Conservation (phyloP, 2,888 invertebrate genomes). For the Adelognathus sp. region DNA sequence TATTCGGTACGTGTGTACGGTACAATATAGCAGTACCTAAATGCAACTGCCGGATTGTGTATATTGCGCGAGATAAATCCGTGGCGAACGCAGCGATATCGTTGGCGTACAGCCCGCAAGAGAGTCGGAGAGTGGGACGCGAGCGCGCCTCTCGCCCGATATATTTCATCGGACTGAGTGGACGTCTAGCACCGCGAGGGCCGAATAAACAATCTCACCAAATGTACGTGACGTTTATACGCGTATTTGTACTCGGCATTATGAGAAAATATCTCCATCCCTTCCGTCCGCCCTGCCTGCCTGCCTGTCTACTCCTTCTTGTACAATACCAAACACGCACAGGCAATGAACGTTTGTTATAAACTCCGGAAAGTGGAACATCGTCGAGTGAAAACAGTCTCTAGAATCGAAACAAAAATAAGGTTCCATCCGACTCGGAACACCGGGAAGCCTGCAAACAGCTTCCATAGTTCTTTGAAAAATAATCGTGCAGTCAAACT, state of each 20-base stretch:
- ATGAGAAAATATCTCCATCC: constrained; percentile 44
- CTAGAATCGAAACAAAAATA: neutral
- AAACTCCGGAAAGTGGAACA: neutral
- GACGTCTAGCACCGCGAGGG: constrained; percentile 47
- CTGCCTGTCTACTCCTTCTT: neutral
- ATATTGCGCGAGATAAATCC: constrained; percentile 43
- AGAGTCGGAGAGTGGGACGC: too few species aligned
- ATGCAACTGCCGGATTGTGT: constrained; percentile 2
- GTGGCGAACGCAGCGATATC: constrained; percentile 37
- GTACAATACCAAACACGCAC: neutral
- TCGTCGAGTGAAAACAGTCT: neutral
- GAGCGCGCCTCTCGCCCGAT: constrained; percentile 24
- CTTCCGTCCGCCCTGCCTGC: neutral
- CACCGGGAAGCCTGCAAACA: too few species aligned
- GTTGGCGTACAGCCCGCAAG: constrained; percentile 41
- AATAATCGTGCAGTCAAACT: too few species aligned
- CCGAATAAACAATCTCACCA: constrained; percentile 57
- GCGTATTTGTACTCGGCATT: constrained; percentile 54
- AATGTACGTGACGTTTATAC: constrained; percentile 61
- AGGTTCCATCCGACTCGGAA: too few species aligned
- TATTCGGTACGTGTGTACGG: neutral
- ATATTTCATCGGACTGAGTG: constrained; percentile 60
- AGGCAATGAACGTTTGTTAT: neutral
- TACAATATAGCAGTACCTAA: neutral
- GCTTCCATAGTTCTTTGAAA: neutral